Evolutionary conservation across 1,140 invertebrate genomes (phyloP).

Genomic region (Liolophura sinensis): DNA sequence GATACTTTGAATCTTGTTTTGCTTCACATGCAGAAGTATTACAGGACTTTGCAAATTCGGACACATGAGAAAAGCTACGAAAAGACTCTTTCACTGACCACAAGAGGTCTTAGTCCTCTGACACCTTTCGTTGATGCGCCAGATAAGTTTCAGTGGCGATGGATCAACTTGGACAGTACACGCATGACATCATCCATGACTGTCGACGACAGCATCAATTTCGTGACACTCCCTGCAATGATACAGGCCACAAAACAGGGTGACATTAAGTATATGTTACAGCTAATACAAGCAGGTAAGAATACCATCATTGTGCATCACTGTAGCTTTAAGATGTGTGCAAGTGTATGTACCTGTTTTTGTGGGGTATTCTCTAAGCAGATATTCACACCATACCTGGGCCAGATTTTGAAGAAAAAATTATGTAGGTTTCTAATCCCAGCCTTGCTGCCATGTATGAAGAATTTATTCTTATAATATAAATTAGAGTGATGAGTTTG

Average conservation of each 20-base stretch:
- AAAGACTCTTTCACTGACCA: constrained; percentile 38
- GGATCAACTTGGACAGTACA: constrained; percentile 53
- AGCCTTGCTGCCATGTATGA: too few relatives aligned
- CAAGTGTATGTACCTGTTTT: too few relatives aligned
- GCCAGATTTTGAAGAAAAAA: neutral
- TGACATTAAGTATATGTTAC: constrained; percentile 39
- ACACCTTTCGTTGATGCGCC: constrained; percentile 58
- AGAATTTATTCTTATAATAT: too few relatives aligned
- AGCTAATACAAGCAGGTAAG: constrained; percentile 45
- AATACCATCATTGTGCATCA: neutral
- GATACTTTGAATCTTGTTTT: constrained; percentile 56
- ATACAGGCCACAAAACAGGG: constrained; percentile 50
- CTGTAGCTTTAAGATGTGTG: too few relatives aligned
- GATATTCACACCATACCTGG: neutral
- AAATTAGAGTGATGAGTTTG: too few relatives aligned
- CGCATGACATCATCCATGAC: constrained; percentile 38
- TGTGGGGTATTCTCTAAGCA: constrained; percentile 1
- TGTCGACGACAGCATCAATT: constrained; percentile 43
- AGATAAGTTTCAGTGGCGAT: constrained; percentile 59
- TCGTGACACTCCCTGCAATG: constrained; percentile 45
- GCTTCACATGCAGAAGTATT: constrained; percentile 58
- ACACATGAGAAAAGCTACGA: constrained; percentile 42
- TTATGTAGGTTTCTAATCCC: neutral
- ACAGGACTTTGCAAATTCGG: constrained; percentile 45
- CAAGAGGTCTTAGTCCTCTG: constrained; percentile 56